Conservation (phyloP, 2,113 vertebrate genomes). For the Lepus timidus region DNA sequence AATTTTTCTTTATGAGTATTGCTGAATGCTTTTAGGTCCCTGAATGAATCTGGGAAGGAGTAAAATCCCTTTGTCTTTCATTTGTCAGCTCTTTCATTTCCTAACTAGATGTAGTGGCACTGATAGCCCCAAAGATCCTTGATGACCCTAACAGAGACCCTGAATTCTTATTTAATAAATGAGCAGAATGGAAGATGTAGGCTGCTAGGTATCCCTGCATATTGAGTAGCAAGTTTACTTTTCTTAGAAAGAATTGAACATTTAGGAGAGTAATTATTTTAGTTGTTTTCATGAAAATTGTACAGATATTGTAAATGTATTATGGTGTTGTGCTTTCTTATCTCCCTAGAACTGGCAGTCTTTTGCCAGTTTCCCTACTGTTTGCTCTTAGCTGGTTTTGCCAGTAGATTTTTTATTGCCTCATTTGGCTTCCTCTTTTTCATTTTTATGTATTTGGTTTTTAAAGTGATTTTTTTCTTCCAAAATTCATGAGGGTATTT, state of each 20-base stretch:
- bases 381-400: slow-evolving; percentile 42
- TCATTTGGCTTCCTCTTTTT: neutral
- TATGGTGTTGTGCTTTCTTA: neutral
- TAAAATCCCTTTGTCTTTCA: neutral
- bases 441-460: slow-evolving; percentile 27
- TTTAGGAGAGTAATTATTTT: neutral
- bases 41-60: neutral
- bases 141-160: neutral
- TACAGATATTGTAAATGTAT: neutral
- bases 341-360: neutral
- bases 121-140: neutral
- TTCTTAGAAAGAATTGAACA: slow-evolving; percentile 28
- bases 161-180: neutral
- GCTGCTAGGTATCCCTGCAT: neutral
- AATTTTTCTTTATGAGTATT: neutral
- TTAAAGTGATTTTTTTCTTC: slow-evolving; percentile 28
- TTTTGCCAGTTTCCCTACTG: neutral
- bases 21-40: neutral
- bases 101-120: neutral
- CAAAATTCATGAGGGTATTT: slow-evolving; percentile 22
- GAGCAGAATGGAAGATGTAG: neutral
- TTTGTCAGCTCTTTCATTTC: neutral
- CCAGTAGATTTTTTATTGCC: neutral
- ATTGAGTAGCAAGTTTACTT: slow-evolving; percentile 9
- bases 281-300: slow-evolving; percentile 36